phyloP scores from a whole-genome alignment of 2,113 vertebrate species.

The Rhea pennata region DNA sequence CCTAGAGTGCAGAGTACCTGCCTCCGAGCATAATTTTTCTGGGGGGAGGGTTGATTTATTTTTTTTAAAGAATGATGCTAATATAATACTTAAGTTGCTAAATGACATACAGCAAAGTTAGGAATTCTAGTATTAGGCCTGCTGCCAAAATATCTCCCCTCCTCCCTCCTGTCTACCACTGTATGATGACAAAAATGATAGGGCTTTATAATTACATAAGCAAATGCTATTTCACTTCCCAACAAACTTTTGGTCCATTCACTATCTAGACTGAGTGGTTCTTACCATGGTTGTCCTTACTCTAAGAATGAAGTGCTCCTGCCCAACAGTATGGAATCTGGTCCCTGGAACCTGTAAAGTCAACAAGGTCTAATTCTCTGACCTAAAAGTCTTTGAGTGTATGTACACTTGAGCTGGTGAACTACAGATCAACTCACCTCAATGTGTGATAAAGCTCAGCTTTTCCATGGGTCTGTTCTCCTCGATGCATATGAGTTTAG shows the following conservation, averaged over 20 bases:
- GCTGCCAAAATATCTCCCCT: not conserved
- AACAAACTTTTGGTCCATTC: not conserved
- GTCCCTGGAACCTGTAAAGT: slow-evolving; percentile 5
- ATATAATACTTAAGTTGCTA: not conserved
- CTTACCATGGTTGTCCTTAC: not conserved
- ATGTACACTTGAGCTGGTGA: accelerated
- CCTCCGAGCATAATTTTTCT: not conserved
- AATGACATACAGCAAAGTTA: not conserved
- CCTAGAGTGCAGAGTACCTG: not conserved
- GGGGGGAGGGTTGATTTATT: too few relatives aligned
- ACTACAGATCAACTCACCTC: not conserved
- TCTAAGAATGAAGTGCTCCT: not conserved
- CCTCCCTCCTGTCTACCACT: not conserved
- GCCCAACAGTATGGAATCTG: not conserved
- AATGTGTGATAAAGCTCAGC: accelerated
- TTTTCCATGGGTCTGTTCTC: not conserved
- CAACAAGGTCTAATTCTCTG: not conserved
- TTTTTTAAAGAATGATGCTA: not conserved
- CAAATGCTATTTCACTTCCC: not conserved
- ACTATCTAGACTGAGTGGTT: not conserved
- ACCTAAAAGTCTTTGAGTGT: accelerated
- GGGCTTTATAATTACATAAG: not conserved
- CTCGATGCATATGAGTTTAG: accelerated
- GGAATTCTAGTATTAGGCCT: not conserved
- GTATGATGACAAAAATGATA: not conserved